Percentiles rank a stretch among this genome's conserved stretches.
phyloP scores from a whole-genome alignment of 2,888 invertebrate genomes.

The Patella ulyssiponensis region DNA sequence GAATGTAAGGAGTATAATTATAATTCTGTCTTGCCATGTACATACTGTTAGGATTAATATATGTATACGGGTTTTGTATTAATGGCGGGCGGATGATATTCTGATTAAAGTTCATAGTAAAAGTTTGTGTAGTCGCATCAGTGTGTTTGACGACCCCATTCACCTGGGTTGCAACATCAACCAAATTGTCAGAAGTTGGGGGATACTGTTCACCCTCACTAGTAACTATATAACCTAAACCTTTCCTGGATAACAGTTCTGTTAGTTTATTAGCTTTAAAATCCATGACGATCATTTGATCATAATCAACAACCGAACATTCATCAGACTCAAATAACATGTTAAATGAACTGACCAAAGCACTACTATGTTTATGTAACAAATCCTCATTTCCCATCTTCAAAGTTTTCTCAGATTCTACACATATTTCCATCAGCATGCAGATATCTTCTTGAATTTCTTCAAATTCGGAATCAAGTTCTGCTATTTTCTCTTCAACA shows the following conservation, averaged over 20 bases:
- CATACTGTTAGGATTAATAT: background rate
- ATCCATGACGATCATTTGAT: slow-evolving; percentile 7
- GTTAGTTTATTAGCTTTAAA: background rate
- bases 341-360: background rate
- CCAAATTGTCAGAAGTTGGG: background rate
- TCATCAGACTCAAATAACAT: slow-evolving; percentile 4
- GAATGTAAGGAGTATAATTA: background rate
- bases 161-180: background rate
- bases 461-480: slow-evolving; percentile 20
- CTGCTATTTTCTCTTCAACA: slow-evolving; percentile 18
- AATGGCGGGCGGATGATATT: background rate
- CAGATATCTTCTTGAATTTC: slow-evolving; percentile 25
- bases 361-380: slow-evolving; percentile 14
- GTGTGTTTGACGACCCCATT: background rate
- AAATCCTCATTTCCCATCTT: slow-evolving; percentile 30
- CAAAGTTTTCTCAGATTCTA: slow-evolving; percentile 29
- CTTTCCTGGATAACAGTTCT: background rate
- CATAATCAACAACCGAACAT: background rate
- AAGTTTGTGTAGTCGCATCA: background rate
- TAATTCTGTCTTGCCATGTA: background rate
- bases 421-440: slow-evolving; percentile 28
- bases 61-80: background rate
- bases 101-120: background rate
- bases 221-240: slow-evolving; percentile 1
- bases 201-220: background rate